Base-by-base conservation (phyloP, 2,888 invertebrate genomes). In the Parochlus steinenii region DNA sequence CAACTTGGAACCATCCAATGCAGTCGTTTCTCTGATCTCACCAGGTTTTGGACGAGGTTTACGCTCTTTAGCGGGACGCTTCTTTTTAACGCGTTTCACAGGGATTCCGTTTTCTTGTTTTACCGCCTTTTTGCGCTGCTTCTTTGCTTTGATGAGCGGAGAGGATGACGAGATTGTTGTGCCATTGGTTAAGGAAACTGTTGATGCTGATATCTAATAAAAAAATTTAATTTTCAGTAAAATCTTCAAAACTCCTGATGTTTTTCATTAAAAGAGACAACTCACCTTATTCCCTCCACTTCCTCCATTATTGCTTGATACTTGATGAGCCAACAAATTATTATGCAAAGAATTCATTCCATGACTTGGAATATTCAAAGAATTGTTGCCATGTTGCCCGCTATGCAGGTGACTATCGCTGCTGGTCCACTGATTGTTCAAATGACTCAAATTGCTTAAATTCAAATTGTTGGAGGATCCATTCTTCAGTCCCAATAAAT, bases 1-100 rank as follows among this genome's bases (percentile, higher is more conserved):
- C 12, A 85, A 53, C 0, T 83, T 83, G 33, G 83, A 82, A 25
- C 86, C 85, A 46, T 86, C 85, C 34, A 76, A 47, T 16, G 73
- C 73, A 14, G 70, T 72, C 2, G 71, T 71, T 39, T 63, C 58
- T 6, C 58, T 52, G 38, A 59, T 59, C 43, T 59, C 59, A 37
- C 59, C 59, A 3, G 59, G 59, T 44, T 80, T 81, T 1, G 80
- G 82, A 31, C 80, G 61, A n/a, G 76, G 77, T 47, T 83, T 83
- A 55, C 80, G 80, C 52, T 81, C 81, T 50, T 77, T 76, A 12
- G 66, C 28, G 6, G 34, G 34, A 15, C 28, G 27, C 20, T 34
- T 34, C 20, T 34, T 34, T 11, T 34, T 34, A 4, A 28, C 28
- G n/a, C 22, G 19, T n/a, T 34, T 34, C 6, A 22, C 34, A n/a